Conservation (phyloP, 2,113 vertebrate genomes). For the Stigmatopora argus region DNA sequence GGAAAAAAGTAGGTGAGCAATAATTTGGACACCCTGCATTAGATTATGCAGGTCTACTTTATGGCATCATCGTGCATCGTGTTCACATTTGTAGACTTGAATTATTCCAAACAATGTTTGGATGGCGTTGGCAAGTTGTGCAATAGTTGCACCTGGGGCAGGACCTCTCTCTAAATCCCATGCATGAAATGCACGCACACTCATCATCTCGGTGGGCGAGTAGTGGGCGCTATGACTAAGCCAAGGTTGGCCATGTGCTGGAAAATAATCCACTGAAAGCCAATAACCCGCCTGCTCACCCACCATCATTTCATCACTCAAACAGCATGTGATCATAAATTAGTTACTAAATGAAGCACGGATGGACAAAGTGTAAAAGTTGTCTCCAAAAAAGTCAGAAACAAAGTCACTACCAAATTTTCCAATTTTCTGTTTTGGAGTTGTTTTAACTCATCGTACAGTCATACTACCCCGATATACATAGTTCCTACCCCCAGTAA, state of each 20-base stretch:
- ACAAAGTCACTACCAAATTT: background rate
- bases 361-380: constrained; percentile 22
- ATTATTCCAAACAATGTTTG: constrained; percentile 24
- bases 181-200: constrained; percentile 26
- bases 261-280: constrained; percentile 64
- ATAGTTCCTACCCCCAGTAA: background rate
- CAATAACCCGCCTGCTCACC: constrained; percentile 63
- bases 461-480: background rate
- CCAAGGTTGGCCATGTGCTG: constrained; percentile 62
- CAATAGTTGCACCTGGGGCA: constrained; percentile 43
- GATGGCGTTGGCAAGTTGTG: constrained; percentile 25
- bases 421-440: background rate
- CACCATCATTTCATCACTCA: constrained; percentile 57
- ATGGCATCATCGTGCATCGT: background rate
- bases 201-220: constrained; percentile 57
- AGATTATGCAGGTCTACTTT: too few species aligned
- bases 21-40: too few species aligned
- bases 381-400: background rate
- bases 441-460: too few species aligned
- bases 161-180: constrained; percentile 36
- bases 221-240: constrained; percentile 68
- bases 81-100: background rate
- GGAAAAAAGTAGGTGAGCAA: too few species aligned
- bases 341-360: constrained; percentile 34
- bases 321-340: constrained; percentile 50